Evolutionary conservation across 1,140 invertebrate species (phyloP).

Genomic region (Doryteuthis pealeii): DNA sequence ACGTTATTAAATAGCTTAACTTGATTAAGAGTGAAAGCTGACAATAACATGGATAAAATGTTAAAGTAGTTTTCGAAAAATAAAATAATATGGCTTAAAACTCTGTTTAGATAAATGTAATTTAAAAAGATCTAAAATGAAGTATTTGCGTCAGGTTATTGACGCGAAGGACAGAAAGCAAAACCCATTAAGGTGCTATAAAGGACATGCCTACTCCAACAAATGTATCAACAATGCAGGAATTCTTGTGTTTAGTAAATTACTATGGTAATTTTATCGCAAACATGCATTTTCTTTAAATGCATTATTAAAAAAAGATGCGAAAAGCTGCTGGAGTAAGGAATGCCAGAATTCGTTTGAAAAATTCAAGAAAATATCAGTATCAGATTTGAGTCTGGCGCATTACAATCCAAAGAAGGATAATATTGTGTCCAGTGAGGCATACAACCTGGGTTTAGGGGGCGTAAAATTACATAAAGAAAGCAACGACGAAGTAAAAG

Average conservation of each 20-base stretch:
- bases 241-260: constrained; percentile 34
- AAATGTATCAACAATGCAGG: constrained; percentile 28
- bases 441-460: constrained; percentile 27
- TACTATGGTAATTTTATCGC: constrained; percentile 22
- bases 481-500: constrained; percentile 28
- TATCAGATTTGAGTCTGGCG: constrained; percentile 14
- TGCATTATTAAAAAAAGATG: constrained; percentile 18
- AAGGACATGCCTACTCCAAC: constrained; percentile 7
- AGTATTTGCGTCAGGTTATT: background rate
- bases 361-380: constrained; percentile 19
- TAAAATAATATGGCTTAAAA: background rate
- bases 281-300: constrained; percentile 19
- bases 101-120: background rate
- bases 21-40: background rate
- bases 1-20: background rate
- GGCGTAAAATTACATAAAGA: constrained; percentile 30
- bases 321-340: background rate
- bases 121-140: background rate
- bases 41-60: background rate
- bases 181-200: background rate
- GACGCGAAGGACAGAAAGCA: background rate
- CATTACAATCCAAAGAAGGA: constrained; percentile 18
- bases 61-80: background rate
- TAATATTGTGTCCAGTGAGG: constrained; percentile 22
- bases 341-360: background rate